Base-by-base conservation (phyloP, 2,888 invertebrate species). In the Xylophagus ater region DNA sequence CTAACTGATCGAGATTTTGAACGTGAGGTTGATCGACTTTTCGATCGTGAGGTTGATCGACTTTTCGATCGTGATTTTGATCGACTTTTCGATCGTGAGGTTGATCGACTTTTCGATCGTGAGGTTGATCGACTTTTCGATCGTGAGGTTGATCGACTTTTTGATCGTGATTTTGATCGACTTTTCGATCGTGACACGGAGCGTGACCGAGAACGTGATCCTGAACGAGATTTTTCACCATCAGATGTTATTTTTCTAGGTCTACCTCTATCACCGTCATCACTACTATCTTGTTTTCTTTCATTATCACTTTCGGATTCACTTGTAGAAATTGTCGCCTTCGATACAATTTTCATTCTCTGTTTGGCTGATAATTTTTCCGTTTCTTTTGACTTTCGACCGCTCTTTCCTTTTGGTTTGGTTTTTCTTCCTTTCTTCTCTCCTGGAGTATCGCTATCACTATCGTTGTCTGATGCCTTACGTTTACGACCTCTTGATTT, bases 291-390 rank as follows among this genome's bases (percentile, higher is more conserved):
- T 55, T 74, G 73, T 41, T 71, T 65, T 46, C 65, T 64, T 37
- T 53, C 55, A 34, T 59, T 66, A 38, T 78, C 78, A 46, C 81
- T 81, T 48, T 76, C 78, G 1, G 85, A 85, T 55, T 87, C 88
- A 44, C 84, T 84, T 0, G 92, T 90, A 0, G 93, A 94, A 49
- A 96, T 93, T 0, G 89, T 90, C 41, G 86, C 94, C 60, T 94
- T 94, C 0, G 94, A 94, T 0, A 90, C 81, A 57, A 93, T 83
- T 55, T 88, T 81, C 47, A 81, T 74, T 31, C 89, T 81, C 59
- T 90, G 88, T 62, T 88, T 90, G 7, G 80, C 74, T 25, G 84
- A 74, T 40, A 85, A 74, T 20, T 87, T 85, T 51, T 56, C 8
- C 52, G 51, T 31, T 33, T 40, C 35, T 24, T 47, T 41, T 13